phyloP scores from a whole-genome alignment of 1,140 invertebrate species.

The Eubasilissa regina region DNA sequence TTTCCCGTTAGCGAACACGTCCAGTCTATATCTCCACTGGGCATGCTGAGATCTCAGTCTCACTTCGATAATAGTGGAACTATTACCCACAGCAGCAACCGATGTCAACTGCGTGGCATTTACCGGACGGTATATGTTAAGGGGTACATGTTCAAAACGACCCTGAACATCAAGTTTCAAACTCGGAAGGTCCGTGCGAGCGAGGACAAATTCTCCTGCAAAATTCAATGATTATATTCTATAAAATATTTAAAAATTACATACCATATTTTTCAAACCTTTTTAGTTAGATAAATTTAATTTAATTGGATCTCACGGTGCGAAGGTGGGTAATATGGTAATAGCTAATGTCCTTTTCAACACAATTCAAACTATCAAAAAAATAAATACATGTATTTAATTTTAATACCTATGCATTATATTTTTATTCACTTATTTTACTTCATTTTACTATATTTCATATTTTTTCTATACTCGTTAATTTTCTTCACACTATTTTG shows the following conservation, averaged over 20 bases:
- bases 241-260: no score
- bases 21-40: conserved; percentile 92
- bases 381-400: not conserved
- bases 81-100: conserved; percentile 86
- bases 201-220: conserved; percentile 86
- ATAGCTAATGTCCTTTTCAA: not conserved
- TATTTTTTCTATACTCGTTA: no score
- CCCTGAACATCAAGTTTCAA: conserved; percentile 91
- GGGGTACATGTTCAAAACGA: conserved; percentile 86
- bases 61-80: conserved; percentile 89
- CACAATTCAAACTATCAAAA: not conserved
- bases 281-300: no score
- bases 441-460: no score
- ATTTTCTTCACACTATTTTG: no score
- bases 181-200: conserved; percentile 83
- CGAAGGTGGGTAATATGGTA: no score
- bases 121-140: conserved; percentile 83
- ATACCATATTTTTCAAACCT: no score
- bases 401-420: not conserved
- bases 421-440: not conserved
- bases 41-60: conserved; percentile 85
- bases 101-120: conserved; percentile 91
- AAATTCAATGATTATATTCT: not conserved
- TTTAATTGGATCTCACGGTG: no score
- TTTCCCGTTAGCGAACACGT: conserved; percentile 90